Evolutionary conservation across 30 jellyfish, hydroid and myxozoan genomes (phyloP).

Genomic region (Cassiopea xamachana): DNA sequence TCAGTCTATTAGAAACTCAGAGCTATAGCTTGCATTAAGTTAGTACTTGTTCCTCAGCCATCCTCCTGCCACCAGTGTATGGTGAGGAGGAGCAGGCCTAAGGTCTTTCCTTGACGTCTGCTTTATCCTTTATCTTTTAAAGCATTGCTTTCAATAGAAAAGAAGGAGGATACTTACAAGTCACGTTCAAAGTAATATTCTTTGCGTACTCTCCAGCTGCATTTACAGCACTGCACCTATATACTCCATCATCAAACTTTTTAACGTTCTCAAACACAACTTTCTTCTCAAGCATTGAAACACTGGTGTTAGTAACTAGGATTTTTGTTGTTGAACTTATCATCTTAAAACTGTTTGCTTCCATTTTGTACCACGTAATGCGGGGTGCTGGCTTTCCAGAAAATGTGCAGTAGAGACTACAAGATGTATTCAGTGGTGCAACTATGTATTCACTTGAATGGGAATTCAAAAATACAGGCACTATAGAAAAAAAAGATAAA

Average conservation of each 20-base stretch:
- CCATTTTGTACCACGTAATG: constrained; percentile 44
- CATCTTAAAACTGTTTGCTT: neutral
- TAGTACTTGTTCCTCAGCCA: too few species aligned
- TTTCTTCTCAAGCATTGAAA: constrained; percentile 38
- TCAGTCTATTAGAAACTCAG: too few species aligned
- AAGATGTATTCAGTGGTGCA: neutral
- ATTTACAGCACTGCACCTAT: constrained; percentile 56
- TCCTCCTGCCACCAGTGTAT: too few species aligned
- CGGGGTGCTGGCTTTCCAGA: constrained; percentile 62
- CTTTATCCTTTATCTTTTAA: too few species aligned
- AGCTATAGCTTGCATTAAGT: too few species aligned
- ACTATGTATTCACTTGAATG: neutral
- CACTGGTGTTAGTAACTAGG: constrained; percentile 18
- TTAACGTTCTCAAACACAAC: constrained; percentile 2
- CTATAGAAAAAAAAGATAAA: neutral
- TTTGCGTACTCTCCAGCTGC: neutral
- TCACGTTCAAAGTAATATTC: constrained; percentile 31
- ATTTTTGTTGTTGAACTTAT: neutral
- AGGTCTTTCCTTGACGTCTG: too few species aligned
- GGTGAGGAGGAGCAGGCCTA: too few species aligned
- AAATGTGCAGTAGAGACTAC: constrained; percentile 12
- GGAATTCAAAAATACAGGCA: constrained; percentile 9
- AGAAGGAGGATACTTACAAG: constrained; percentile 40
- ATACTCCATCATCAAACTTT: constrained; percentile 27
- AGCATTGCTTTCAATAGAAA: too few species aligned